These are phyloP conservation scores for Mus pahari DNA, from an alignment of 2,113 vertebrate species.

Conservation along the genomic window DNA sequence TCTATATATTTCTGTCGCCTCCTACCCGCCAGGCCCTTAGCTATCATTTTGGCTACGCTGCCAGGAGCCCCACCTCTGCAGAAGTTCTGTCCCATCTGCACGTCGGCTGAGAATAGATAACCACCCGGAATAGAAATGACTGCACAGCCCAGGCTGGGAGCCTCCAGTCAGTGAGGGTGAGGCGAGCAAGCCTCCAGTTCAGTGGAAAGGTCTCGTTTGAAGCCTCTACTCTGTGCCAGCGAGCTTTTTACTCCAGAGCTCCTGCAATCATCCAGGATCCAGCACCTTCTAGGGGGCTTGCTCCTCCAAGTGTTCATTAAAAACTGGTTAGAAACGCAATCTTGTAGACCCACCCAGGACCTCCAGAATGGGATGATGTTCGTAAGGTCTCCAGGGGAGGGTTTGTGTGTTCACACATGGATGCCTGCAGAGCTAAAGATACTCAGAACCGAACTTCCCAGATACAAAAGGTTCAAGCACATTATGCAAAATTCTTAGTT, in stretches of 20 bases:
- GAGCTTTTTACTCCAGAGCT: neutral
- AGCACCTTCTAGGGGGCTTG: neutral
- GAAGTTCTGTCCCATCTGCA: neutral
- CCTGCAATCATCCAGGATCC: neutral
- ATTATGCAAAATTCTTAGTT: neutral
- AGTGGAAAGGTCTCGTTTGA: neutral
- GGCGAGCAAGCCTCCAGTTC: neutral
- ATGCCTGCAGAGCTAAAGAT: too few species aligned
- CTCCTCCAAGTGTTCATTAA: neutral
- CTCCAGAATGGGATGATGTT: neutral
- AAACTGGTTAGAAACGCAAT: neutral
- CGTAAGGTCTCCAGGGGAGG: neutral
- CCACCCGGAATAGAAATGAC: neutral
- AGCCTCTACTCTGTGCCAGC: neutral
- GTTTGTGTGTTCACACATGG: fast-evolving
- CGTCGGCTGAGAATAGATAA: neutral
- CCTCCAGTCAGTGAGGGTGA: neutral
- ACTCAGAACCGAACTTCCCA: neutral
- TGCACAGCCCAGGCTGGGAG: fast-evolving
- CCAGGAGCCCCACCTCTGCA: neutral
- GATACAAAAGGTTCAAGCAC: neutral
- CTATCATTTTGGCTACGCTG: neutral
- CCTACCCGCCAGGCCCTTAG: fast-evolving
- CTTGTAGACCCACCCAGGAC: neutral
- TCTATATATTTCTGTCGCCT: neutral